Evolutionary conservation across 2,113 vertebrate genomes (phyloP).

Genomic region (Pipra filicauda): DNA sequence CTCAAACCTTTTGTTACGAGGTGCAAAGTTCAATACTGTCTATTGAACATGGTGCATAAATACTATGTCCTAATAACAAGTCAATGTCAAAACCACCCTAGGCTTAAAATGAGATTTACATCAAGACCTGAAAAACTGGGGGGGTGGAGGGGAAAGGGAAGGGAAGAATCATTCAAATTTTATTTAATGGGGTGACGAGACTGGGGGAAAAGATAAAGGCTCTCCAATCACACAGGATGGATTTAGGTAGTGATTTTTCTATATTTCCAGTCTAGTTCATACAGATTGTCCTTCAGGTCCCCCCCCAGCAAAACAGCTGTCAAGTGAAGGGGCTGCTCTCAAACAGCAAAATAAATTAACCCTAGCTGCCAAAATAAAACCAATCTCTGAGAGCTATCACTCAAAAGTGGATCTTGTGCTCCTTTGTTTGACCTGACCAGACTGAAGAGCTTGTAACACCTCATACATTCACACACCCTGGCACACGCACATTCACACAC

Average conservation of each 20-base stretch:
- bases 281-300: background rate
- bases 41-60: slow-evolving; percentile 68
- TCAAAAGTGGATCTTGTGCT: background rate
- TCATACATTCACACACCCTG: background rate
- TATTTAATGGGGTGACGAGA: background rate
- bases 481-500: background rate
- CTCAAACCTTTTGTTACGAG: slow-evolving; percentile 65
- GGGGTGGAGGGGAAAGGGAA: background rate
- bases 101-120: slow-evolving; percentile 70
- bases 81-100: slow-evolving; percentile 58
- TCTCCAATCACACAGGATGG: background rate
- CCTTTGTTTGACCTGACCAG: background rate
- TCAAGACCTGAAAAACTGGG: slow-evolving; percentile 35
- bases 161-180: slow-evolving; percentile 5
- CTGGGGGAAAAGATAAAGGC: background rate
- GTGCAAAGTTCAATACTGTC: slow-evolving; percentile 43
- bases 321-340: background rate
- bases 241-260: slow-evolving; percentile 2
- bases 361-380: background rate
- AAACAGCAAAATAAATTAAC: background rate
- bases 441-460: background rate
- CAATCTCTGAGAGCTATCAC: background rate
- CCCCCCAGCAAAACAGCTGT: background rate
- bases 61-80: slow-evolving; percentile 70
- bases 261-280: slow-evolving; percentile 12